phyloP scores from a whole-genome alignment of 53 echinoderm and acorn worm species.

The Mesocentrotus franciscanus region DNA sequence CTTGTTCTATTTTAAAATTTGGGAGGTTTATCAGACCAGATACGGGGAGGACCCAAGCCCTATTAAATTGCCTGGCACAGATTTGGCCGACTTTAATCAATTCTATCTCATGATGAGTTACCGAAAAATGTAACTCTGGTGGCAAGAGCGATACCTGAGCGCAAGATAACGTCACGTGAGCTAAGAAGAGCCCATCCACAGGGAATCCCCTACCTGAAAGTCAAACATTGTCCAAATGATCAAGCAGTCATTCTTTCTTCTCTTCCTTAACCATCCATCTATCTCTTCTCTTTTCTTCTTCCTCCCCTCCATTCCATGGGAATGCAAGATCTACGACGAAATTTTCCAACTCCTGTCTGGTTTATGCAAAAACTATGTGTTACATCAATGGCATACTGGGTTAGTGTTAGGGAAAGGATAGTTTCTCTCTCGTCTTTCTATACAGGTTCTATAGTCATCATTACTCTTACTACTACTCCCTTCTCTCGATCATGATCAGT shows the following conservation, averaged over 20 bases:
- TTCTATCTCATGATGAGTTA: constrained; percentile 12
- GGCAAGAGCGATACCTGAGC: constrained; percentile 50
- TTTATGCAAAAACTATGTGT: neutral
- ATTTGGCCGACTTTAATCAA: constrained; percentile 62
- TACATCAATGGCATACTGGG: neutral
- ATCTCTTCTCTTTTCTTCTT: neutral
- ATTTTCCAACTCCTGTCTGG: neutral
- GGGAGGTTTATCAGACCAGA: constrained; percentile 6
- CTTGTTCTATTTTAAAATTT: neutral
- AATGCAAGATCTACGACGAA: neutral
- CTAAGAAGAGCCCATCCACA: neutral
- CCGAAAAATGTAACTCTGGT: constrained; percentile 53
- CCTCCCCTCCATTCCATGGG: neutral
- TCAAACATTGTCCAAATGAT: constrained; percentile 63
- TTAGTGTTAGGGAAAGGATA: neutral
- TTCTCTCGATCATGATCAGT: neutral
- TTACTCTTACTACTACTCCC: neutral
- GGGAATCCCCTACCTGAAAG: constrained; percentile 41
- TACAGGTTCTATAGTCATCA: neutral
- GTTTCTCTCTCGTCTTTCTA: neutral
- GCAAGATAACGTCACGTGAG: constrained; percentile 47
- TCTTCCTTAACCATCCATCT: neutral
- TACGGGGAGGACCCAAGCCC: neutral
- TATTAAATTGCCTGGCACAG: constrained; percentile 59
- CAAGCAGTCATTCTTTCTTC: constrained; percentile 27